A percentile compares a stretch with the other conserved stretches of the same genome.
Conservation (phyloP, 1,140 invertebrate species). For the Phenacoccus solenopsis region DNA sequence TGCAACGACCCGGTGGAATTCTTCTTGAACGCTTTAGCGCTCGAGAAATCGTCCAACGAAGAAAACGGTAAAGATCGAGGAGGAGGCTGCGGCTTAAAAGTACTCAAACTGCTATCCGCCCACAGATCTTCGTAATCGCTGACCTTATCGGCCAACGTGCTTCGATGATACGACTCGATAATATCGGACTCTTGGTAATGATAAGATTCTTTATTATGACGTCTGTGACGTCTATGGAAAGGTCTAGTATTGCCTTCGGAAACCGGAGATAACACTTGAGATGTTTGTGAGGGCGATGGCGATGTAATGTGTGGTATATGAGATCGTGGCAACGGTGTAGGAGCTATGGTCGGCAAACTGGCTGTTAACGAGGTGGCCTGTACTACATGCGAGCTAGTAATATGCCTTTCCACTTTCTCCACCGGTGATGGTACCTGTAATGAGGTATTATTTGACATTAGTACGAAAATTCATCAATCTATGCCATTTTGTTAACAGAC, state of each 20-base stretch:
- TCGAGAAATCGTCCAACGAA: conserved; percentile 26
- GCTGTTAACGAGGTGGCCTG: not conserved
- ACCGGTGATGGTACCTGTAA: not conserved
- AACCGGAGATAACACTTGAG: conserved; percentile 23
- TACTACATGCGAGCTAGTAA: not conserved
- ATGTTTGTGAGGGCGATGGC: conserved; percentile 30
- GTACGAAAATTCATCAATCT: too few species aligned
- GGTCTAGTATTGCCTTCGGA: conserved; percentile 30
- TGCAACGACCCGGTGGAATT: conserved; percentile 20
- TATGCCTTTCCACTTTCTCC: not conserved
- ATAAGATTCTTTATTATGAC: conserved; percentile 37
- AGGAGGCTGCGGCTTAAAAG: conserved; percentile 33
- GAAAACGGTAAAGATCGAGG: conserved; percentile 31
- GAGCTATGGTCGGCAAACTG: conserved; percentile 26
- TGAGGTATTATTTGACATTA: too few species aligned
- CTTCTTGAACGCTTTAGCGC: conserved; percentile 18
- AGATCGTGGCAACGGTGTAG: conserved; percentile 31
- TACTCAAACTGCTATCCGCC: conserved; percentile 42
- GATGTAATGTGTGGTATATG: conserved; percentile 32
- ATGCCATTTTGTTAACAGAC: not conserved
- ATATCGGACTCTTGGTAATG: conserved; percentile 70
- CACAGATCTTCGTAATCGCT: conserved; percentile 93
- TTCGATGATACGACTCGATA: conserved; percentile 68
- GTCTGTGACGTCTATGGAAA: conserved; percentile 29
- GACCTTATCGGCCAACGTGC: conserved; percentile 76